Evolutionary conservation across 2,888 invertebrate genomes (phyloP), one percentile per base, ranked within the genome.

Genomic region (Harpalus rufipes): DNA sequence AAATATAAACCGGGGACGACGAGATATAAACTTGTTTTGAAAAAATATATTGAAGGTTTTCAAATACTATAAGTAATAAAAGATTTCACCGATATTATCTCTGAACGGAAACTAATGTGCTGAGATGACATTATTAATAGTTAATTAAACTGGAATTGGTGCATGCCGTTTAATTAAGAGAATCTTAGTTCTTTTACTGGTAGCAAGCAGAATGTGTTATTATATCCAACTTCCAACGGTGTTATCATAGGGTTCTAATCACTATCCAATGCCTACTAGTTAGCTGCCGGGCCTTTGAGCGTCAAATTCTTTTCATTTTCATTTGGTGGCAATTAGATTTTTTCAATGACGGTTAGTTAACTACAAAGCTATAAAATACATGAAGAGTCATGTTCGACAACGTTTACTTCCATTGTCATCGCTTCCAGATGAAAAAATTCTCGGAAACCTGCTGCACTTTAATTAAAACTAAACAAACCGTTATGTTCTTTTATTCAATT

Each of bases 381-480:
- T 65, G 41, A 0, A 44, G 72, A 72, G 58, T 72, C 59, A 32
- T 82, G 82, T 82, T 72, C 82, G 72, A 68, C 68, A 82, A 16
- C 72, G 39, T 82, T 59, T 58, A 76, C 72, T 21, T 56, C 8
- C 7, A 14, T 58, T 58, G 56, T 56, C 58, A 58, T 21, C 41
- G 32, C 21, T 56, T 78, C 5, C 8, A n/a, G 78, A 25, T n/a
- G 16, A 78, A 58, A 76, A 76, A 65, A 72, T 51, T 44, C 16
- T 56, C 44, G 14, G 72, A 74, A 51, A 32, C 56, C 56, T 74
- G 74, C 74, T 78, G 56, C 80, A 80, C 21, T 80, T 80, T 80
- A 80, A 80, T 80, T 80, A 80, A 80, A 80, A 41, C 61, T 41
- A 80, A 80, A 80, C 80, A 80, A 80, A 80, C 80, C 59, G 80